Percentiles rank a stretch among this genome's conserved stretches.
These are phyloP conservation scores for Aldabrachelys gigantea DNA, from an alignment of 2,113 vertebrate species.

Conservation along the genomic window DNA sequence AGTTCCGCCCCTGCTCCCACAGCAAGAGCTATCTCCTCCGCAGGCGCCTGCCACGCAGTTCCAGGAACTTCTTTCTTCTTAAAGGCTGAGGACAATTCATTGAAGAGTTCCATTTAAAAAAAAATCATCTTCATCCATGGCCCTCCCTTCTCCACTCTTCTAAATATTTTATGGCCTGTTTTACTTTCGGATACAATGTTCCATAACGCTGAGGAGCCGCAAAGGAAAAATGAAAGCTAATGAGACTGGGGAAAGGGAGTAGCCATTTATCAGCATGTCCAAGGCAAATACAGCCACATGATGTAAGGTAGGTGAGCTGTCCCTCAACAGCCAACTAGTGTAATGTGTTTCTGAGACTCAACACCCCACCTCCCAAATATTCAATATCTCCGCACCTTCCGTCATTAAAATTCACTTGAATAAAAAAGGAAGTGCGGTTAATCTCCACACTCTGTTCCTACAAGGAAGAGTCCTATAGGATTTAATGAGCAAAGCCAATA, in stretches of 20 bases:
- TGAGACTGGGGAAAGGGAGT: slow-evolving; percentile 38
- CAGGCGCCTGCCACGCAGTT: neutral
- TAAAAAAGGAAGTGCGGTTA: neutral
- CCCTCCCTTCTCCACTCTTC: neutral
- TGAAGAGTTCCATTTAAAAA: neutral
- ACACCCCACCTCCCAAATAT: fast-evolving
- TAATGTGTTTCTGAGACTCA: neutral
- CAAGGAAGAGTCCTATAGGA: neutral
- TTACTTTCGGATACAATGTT: neutral
- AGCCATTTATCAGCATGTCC: neutral
- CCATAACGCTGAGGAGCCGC: neutral
- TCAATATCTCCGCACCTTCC: neutral
- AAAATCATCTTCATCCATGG: neutral
- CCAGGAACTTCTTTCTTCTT: neutral
- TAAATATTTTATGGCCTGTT: neutral
- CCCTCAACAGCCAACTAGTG: fast-evolving
- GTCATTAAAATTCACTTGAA: neutral
- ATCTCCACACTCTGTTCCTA: fast-evolving
- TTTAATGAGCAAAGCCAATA: neutral
- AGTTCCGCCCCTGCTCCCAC: neutral
- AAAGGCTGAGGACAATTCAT: neutral
- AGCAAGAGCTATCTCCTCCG: neutral
- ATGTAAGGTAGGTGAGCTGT: neutral
- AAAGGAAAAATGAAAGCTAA: fast-evolving
- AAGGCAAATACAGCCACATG: neutral